A percentile compares a stretch with the other conserved stretches of the same genome.
These are phyloP conservation scores for Albula glossodonta DNA, from an alignment of 2,113 vertebrate genomes.

Conservation along the genomic window DNA sequence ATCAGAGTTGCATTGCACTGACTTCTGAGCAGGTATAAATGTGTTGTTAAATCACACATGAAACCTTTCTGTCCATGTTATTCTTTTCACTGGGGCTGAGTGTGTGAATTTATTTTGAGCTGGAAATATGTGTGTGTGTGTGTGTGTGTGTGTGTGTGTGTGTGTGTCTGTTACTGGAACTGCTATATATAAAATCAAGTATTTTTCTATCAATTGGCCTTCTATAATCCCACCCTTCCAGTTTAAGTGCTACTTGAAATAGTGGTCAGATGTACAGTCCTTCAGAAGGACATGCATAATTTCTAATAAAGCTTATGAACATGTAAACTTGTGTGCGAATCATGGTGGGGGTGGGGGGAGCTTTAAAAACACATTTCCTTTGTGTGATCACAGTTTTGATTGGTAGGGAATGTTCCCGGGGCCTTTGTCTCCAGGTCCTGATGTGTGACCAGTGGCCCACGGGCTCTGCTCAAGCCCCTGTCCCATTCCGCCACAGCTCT, in stretches of 20 bases:
- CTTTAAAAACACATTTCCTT: slow-evolving; percentile 83
- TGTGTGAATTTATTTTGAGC: neutral
- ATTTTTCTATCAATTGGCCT: neutral
- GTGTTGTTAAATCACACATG: neutral
- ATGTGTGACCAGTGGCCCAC: slow-evolving; percentile 93
- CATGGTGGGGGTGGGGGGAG: slow-evolving; percentile 71
- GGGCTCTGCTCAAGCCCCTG: slow-evolving; percentile 80
- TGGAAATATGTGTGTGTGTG: no score
- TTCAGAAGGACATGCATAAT: slow-evolving; percentile 64
- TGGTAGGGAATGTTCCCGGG: slow-evolving; percentile 88
- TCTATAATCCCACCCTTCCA: neutral
- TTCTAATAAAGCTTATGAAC: slow-evolving; percentile 78
- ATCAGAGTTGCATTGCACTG: neutral
- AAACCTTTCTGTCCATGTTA: no score
- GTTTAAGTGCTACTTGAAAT: slow-evolving; percentile 74
- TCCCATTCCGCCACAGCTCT: slow-evolving; percentile 79
- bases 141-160: no score
- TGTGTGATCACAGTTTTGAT: slow-evolving; percentile 90
- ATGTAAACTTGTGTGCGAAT: slow-evolving; percentile 75
- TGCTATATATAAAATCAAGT: no score
- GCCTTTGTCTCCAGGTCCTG: slow-evolving; percentile 97
- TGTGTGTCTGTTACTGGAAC: no score
- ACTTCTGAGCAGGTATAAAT: neutral
- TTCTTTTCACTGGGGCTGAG: neutral
- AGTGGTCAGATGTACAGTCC: slow-evolving; percentile 51